Conservation (phyloP, 2,888 invertebrate genomes). For the Apocheima hispidaria region DNA sequence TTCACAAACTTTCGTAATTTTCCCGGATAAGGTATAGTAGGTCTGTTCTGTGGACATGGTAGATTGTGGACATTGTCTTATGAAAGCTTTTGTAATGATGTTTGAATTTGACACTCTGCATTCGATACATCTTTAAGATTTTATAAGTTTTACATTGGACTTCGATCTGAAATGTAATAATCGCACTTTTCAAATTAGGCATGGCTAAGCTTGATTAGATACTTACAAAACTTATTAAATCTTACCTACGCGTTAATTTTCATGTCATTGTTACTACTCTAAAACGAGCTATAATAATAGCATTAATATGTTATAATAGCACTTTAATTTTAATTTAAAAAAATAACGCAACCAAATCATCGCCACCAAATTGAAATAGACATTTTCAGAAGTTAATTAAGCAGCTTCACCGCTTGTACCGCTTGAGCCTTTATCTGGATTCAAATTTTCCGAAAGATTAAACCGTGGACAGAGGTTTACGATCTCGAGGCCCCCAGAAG, state of each 20-base stretch:
- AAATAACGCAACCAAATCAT: no score
- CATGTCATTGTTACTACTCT: neutral
- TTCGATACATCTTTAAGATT: no score
- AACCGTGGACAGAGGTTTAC: conserved; percentile 68
- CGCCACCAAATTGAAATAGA: conserved; percentile 43
- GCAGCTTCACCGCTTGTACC: conserved; percentile 50
- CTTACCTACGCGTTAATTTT: neutral
- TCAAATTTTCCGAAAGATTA: conserved; percentile 71
- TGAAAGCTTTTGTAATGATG: neutral
- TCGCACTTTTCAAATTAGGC: no score
- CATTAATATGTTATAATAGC: no score
- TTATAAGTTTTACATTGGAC: no score
- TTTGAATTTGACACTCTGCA: no score
- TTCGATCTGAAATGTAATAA: no score
- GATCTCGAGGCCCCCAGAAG: conserved; percentile 61
- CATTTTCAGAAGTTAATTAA: conserved; percentile 61
- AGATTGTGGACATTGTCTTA: neutral
- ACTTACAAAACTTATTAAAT: no score
- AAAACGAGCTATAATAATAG: no score
- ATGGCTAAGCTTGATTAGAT: no score
- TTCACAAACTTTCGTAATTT: conserved; percentile 63
- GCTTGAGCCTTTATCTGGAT: conserved; percentile 59
- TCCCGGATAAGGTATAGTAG: conserved; percentile 25
- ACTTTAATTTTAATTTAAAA: neutral
- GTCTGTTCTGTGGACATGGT: conserved; percentile 5